phyloP scores from a whole-genome alignment of 2,113 vertebrate species.

The Seriola quinqueradiata region DNA sequence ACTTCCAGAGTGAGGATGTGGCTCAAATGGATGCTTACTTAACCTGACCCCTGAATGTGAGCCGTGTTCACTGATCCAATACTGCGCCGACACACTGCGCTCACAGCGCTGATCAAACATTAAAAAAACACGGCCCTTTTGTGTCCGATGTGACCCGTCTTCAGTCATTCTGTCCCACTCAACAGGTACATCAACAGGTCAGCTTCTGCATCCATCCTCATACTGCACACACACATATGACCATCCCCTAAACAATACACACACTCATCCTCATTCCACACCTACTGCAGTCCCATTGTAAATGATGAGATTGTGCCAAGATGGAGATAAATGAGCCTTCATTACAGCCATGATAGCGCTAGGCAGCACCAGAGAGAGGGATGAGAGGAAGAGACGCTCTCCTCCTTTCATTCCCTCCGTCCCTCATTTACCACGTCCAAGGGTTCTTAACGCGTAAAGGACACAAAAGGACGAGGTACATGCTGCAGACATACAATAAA shows the following conservation, averaged over 20 bases:
- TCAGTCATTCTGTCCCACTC: constrained; percentile 7
- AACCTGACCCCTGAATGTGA: constrained; percentile 63
- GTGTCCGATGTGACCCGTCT: constrained; percentile 29
- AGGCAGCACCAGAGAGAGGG: constrained; percentile 54
- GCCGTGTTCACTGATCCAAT: constrained; percentile 59
- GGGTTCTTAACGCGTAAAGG: constrained; percentile 52
- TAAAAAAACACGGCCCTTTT: constrained; percentile 13
- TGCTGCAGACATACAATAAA: constrained; percentile 45
- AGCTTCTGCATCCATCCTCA: constrained; percentile 10
- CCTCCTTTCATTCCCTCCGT: constrained; percentile 36
- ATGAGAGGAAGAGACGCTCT: constrained; percentile 40
- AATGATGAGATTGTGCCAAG: constrained; percentile 78
- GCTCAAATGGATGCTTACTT: constrained; percentile 64
- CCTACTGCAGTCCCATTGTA: constrained; percentile 65
- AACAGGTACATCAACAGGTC: constrained; percentile 67
- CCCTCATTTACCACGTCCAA: constrained; percentile 56
- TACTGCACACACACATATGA: constrained; percentile 34
- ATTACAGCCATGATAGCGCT: constrained; percentile 77
- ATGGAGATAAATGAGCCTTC: constrained; percentile 84
- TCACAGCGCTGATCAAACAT: constrained; percentile 46
- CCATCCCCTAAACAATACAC: constrained; percentile 44
- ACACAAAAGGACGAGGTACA: constrained; percentile 57
- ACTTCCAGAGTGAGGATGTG: constrained; percentile 31
- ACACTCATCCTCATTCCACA: constrained; percentile 61
- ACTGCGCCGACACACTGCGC: constrained; percentile 12